Base-by-base conservation (phyloP, 2,797 vertebrate species). In the Enteromius paludinosus region DNA sequence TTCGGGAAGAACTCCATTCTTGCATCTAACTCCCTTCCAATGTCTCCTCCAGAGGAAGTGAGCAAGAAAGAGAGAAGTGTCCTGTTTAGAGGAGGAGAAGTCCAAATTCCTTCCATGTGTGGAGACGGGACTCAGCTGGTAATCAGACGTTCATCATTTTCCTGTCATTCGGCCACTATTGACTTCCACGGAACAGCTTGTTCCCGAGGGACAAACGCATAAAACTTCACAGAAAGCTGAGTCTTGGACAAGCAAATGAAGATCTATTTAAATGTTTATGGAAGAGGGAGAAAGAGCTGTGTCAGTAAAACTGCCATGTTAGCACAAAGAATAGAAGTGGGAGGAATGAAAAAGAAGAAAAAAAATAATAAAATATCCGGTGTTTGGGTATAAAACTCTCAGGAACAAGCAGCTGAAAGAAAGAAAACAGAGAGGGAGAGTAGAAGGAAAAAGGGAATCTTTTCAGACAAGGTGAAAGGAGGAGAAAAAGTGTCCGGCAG, bases 261-360 rank as follows among this genome's bases (percentile, higher is more conserved):
- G 0, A 5, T 20, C 47, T 49, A 52, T 65, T 49, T 35, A 25
- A 68, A 52, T 41, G 77, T 69, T 79, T 79, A 69, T 69, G 30
- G 25, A 56, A 70, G 64, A 64, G 70, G 9, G n/a, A 41, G 64
- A 81, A 68, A 25, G 17, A 85, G 65, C 47, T 79, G 8, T 56
- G 47, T 71, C 41, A 43, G 82, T 75, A 78, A 86, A 87, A 83
- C 66, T 59, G 78, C 85, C 82, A 25, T 61, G 87, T 85, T 78
- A 80, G 88, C 87, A 92, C 91, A 92, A 91, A 93, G 89, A 88
- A 74, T 93, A 91, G 91, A 94, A 92, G 90, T 85, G 90, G 92
- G 91, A 93, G 91, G 91, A 88, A 65, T 88, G 84, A 89, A 78
- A 54, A 86, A 30, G 84, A 89, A 78, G 54, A 86, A 28, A 71